Conservation (phyloP, 64 coral and sea anemone genomes). For the Dendronephthya gigantea region DNA sequence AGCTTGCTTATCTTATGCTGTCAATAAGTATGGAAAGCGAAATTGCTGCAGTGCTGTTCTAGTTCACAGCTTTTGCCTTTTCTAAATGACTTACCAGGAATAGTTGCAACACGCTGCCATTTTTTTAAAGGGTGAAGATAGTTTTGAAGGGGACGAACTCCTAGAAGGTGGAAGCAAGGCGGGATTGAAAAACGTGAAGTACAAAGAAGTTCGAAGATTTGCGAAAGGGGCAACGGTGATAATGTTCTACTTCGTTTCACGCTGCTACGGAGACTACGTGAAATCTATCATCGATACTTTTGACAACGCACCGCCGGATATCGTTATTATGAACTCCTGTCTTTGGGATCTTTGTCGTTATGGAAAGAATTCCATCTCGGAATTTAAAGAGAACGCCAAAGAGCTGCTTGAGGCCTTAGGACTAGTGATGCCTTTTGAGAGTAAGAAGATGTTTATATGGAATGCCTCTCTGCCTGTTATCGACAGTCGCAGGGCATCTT, state of each 20-base stretch:
- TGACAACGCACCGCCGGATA: constrained; percentile 44
- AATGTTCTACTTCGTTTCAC: constrained; percentile 58
- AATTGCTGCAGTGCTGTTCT: no score
- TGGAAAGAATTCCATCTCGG: constrained; percentile 40
- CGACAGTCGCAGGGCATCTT: constrained; percentile 47
- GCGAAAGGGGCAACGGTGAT: constrained; percentile 31
- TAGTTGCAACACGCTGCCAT: no score
- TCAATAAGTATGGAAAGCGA: no score
- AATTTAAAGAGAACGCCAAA: constrained; percentile 36
- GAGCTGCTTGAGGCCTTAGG: constrained; percentile 38
- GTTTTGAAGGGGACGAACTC: neutral
- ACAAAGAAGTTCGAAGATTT: constrained; percentile 48
- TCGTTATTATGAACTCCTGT: constrained; percentile 70
- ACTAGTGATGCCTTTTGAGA: constrained; percentile 32
- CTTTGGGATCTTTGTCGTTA: constrained; percentile 67
- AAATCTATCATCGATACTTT: constrained; percentile 48
- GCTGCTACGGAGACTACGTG: constrained; percentile 56
- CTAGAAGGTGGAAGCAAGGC: neutral
- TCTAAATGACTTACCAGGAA: neutral
- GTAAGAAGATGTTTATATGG: constrained; percentile 51
- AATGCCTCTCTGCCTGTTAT: constrained; percentile 54
- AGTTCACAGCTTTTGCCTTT: neutral
- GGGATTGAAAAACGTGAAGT: constrained; percentile 39
- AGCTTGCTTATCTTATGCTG: no score
- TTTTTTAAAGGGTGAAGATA: neutral